Evolutionary conservation across 2,113 vertebrate species (phyloP).

Genomic region (Sphaerodactylus townsendi): DNA sequence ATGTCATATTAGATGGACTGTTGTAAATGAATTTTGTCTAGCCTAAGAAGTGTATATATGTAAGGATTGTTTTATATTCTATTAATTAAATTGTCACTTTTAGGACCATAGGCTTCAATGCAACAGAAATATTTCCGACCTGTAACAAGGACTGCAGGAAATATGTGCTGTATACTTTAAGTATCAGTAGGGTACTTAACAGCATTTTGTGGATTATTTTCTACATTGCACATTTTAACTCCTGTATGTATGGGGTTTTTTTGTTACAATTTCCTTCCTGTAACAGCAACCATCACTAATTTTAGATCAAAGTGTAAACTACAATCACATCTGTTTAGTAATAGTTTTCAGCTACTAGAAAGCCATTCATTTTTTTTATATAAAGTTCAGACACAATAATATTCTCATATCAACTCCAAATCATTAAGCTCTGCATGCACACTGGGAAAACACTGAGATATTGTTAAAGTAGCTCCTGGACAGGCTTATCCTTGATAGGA

Average conservation of each 20-base stretch:
- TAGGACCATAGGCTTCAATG: accelerated
- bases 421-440: neutral
- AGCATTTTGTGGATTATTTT: slow-evolving; percentile 24
- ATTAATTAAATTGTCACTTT: neutral
- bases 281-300: slow-evolving; percentile 38
- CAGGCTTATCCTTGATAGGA: neutral
- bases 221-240: slow-evolving; percentile 1
- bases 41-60: neutral
- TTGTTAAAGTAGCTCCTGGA: neutral
- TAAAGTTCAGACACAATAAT: neutral
- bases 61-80: neutral
- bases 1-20: neutral
- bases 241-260: slow-evolving; percentile 13
- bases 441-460: neutral
- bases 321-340: neutral
- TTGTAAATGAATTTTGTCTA: neutral
- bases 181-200: slow-evolving; percentile 44
- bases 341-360: slow-evolving; percentile 2
- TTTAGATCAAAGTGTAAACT: slow-evolving; percentile 37
- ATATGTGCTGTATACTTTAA: neutral
- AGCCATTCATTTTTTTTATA: neutral
- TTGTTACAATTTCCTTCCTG: slow-evolving; percentile 74
- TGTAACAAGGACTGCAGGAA: accelerated
- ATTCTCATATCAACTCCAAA: neutral
- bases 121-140: accelerated